A percentile compares a stretch with the other conserved stretches of the same genome.
Conservation (phyloP, 2,888 invertebrate genomes). For the Dryomyza anilis region DNA sequence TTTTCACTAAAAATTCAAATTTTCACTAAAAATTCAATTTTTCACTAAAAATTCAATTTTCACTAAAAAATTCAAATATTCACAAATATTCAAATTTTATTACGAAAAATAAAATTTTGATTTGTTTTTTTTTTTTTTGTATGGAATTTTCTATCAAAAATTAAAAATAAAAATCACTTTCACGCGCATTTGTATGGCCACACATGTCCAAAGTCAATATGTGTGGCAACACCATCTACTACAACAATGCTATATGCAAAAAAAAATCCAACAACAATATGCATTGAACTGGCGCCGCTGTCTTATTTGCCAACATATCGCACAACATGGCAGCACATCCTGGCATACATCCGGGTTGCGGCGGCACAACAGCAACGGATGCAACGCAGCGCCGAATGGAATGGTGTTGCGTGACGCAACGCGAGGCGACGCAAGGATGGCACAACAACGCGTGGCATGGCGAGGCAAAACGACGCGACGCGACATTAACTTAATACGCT, state of each 20-base stretch:
- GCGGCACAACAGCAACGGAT: background rate
- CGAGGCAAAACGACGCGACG: background rate
- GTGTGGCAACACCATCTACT: too few species aligned
- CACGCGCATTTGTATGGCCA: too few species aligned
- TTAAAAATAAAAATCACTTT: too few species aligned
- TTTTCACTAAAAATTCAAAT: too few species aligned
- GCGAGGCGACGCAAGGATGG: background rate
- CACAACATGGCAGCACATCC: conserved; percentile 1
- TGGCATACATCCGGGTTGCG: background rate
- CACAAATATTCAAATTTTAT: too few species aligned
- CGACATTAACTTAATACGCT: conserved; percentile 52
- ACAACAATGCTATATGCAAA: background rate
- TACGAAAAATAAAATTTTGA: too few species aligned
- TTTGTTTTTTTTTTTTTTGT: too few species aligned
- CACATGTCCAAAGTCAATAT: too few species aligned
- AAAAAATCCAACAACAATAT: background rate
- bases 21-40: too few species aligned
- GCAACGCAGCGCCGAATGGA: background rate
- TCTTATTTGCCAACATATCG: conserved; percentile 7
- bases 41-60: too few species aligned
- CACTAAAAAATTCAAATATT: too few species aligned
- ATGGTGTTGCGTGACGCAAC: background rate
- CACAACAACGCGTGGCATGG: background rate
- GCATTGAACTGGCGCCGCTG: background rate
- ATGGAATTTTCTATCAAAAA: too few species aligned